Evolutionary conservation across 2,888 invertebrate species (phyloP), one percentile per base, ranked within the genome.

Genomic region (Perithous albicinctus): DNA sequence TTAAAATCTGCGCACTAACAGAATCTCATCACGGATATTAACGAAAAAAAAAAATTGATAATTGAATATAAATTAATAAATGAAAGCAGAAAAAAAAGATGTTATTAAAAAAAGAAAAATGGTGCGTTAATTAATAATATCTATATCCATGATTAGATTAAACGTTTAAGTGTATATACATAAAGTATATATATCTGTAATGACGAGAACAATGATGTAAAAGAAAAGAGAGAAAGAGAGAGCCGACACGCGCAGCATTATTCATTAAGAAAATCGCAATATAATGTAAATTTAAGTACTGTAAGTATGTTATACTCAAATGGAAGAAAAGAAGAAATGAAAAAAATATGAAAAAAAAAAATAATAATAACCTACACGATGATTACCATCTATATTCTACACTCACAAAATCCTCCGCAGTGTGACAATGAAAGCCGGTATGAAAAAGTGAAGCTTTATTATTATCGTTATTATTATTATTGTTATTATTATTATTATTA

Each of bases 201-300:
- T 69, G 59, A 73, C 43, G 69, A 78, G 72, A 38, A 82, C 20
- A 48, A 63, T 77, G 72, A 76, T 67, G 67, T 66, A 61, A 78
- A n/a, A n/a, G n/a, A n/a, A n/a, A n/a, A n/a, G n/a, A n/a, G n/a
- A n/a, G n/a, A n/a, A n/a, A 80, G 20, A 63, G 70, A 74, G 83
- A 73, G 75, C 51, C 80, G 70, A 85, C 66, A 76, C 80, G 63
- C 77, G 83, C 78, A 85, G 84, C 84, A 85, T 84, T 86, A 84
- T 82, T 84, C 76, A 83, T 76, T 85, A 84, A 77, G 77, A 78
- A 69, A 85, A 84, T 82, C 83, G 86, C 85, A 86, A 87, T 86
- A 88, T 84, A 83, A 84, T 72, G 72, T 86, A 84, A 83, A 64
- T 85, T 66, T 87, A 86, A 87, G 82, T 87, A 84, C 80, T 84